Evolutionary conservation across 2,888 invertebrate species (phyloP).

Genomic region (Pristionchus exspectatus): DNA sequence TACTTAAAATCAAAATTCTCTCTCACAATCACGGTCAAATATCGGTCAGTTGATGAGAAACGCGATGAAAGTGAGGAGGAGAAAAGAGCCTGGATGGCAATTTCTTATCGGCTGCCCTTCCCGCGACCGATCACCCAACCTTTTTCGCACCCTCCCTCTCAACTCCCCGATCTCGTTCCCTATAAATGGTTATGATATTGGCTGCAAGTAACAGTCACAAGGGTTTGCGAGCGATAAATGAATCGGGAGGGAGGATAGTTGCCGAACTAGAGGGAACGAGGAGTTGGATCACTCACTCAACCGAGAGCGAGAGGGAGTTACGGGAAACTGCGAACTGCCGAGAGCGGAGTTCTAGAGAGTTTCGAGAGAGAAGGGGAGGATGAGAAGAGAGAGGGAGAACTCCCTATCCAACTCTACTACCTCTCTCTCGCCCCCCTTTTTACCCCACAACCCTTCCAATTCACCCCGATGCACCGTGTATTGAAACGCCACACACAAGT

Average conservation of each 20-base stretch:
- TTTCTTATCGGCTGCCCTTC: constrained; percentile 36
- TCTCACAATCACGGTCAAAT: too few species aligned
- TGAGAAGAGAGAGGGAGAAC: background rate
- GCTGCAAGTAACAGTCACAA: constrained; percentile 26
- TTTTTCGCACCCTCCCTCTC: background rate
- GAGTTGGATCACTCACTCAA: constrained; percentile 6
- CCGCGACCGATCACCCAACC: constrained; percentile 7
- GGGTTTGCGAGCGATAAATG: background rate
- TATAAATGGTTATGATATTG: constrained; percentile 2
- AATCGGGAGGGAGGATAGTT: background rate
- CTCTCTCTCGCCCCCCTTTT: background rate
- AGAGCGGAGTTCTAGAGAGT: constrained; percentile 46
- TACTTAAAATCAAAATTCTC: too few species aligned
- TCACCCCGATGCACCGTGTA: constrained; percentile 26
- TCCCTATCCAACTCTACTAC: constrained; percentile 20
- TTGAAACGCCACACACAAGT: constrained; percentile 41
- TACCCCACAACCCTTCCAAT: background rate
- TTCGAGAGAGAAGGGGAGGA: background rate
- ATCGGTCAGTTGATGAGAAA: background rate
- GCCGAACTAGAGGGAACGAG: background rate
- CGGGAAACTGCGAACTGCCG: constrained; percentile 46
- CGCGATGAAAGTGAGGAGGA: background rate
- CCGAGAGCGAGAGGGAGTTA: background rate
- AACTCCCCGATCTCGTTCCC: background rate
- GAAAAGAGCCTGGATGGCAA: constrained; percentile 43